A percentile compares a stretch with the other conserved stretches of the same genome.
Conservation (phyloP, 53 echinoderm and acorn worm species). For the Antedon mediterranea region DNA sequence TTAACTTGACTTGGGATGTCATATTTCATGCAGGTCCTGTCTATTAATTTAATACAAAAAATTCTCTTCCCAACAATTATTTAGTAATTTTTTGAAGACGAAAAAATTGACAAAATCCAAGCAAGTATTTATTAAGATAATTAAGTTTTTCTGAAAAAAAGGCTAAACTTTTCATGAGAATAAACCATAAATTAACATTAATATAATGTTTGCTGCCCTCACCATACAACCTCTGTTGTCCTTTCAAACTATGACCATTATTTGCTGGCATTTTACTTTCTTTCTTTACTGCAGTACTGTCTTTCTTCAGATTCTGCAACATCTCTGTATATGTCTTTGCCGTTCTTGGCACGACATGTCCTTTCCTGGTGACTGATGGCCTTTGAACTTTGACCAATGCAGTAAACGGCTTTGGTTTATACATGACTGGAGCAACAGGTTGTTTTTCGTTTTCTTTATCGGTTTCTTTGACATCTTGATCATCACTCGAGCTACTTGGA, state of each 20-base stretch:
- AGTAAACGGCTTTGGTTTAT: conserved; percentile 43
- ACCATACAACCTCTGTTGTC: conserved; percentile 42
- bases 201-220: too few species aligned
- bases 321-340: conserved; percentile 71
- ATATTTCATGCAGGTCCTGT: background rate
- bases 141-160: too few species aligned
- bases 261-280: background rate
- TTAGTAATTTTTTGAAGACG: too few species aligned
- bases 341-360: conserved; percentile 21
- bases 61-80: too few species aligned
- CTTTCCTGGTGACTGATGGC: conserved; percentile 55
- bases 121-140: too few species aligned
- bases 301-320: conserved; percentile 44
- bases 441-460: background rate
- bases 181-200: too few species aligned
- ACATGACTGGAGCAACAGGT: conserved; percentile 6
- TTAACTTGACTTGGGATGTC: too few species aligned
- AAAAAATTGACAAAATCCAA: too few species aligned
- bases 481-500: background rate
- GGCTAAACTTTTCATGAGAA: too few species aligned
- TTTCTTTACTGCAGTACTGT: background rate
- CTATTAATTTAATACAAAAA: too few species aligned
- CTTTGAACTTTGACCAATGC: conserved; percentile 64
- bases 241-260: conserved; percentile 5
- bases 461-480: conserved; percentile 13